Conservation (phyloP, 2,797 vertebrate genomes). For the Sebastes goodei region DNA sequence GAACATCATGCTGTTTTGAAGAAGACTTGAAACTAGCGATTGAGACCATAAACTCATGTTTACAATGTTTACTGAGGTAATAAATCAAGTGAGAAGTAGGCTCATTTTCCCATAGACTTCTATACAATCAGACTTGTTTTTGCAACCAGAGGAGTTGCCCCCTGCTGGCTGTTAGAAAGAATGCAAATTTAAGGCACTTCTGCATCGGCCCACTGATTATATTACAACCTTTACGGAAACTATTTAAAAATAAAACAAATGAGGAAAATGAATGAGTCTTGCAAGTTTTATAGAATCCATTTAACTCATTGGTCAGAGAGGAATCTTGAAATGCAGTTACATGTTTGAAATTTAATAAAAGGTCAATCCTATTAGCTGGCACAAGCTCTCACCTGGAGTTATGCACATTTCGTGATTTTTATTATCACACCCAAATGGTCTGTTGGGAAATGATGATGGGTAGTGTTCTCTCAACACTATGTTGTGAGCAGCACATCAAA, state of each 20-base stretch:
- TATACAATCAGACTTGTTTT: no score
- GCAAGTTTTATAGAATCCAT: background rate
- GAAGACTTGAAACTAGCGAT: no score
- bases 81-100: no score
- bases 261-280: background rate
- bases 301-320: background rate
- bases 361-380: background rate
- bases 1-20: no score
- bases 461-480: background rate
- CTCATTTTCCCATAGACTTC: no score
- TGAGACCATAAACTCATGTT: no score
- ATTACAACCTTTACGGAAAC: background rate
- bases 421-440: background rate
- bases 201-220: no score
- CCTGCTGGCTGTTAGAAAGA: no score
- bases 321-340: background rate
- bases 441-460: background rate
- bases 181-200: no score
- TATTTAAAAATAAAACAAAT: background rate
- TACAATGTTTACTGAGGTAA: no score
- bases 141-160: no score
- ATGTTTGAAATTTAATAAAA: background rate
- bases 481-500: slow-evolving; percentile 18
- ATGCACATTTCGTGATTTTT: background rate
- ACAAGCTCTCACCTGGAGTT: background rate